Conservation (phyloP, 2,113 vertebrate species). For the Stictonetta naevosa region DNA sequence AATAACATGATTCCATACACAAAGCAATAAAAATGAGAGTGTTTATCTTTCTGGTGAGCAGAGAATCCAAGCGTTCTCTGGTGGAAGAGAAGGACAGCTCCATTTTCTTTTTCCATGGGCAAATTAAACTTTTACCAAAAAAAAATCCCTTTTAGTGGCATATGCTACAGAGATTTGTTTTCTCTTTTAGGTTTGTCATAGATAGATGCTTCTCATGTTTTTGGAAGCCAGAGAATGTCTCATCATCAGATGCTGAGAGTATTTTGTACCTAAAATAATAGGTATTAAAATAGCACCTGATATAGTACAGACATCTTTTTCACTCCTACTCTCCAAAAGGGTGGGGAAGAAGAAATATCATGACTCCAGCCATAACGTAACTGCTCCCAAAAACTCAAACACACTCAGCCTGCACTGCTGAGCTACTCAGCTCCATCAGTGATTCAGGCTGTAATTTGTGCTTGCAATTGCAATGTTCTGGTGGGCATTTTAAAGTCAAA, state of each 20-base stretch:
- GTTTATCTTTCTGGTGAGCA: neutral
- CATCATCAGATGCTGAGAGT: slow-evolving; percentile 38
- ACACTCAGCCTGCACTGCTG: neutral
- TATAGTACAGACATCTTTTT: neutral
- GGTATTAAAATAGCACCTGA: slow-evolving; percentile 41
- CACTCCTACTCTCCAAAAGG: neutral
- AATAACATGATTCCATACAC: neutral
- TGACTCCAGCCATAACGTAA: neutral
- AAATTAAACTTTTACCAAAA: neutral
- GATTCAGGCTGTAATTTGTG: neutral
- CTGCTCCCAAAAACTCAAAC: neutral
- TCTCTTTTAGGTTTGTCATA: neutral
- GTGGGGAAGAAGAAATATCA: neutral
- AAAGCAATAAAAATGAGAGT: neutral
- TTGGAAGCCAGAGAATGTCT: slow-evolving; percentile 21
- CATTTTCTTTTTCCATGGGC: neutral
- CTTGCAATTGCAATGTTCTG: neutral
- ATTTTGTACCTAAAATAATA: slow-evolving; percentile 43
- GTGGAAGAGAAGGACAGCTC: neutral
- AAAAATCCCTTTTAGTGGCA: neutral
- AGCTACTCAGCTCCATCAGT: neutral
- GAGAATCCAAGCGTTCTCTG: neutral
- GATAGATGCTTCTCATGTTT: neutral
- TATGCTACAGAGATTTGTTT: neutral
- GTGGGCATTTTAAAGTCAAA: slow-evolving; percentile 25